A percentile compares a stretch with the other conserved stretches of the same genome.
phyloP scores from a whole-genome alignment of 1,140 invertebrate genomes.

The Bombus affinis region DNA sequence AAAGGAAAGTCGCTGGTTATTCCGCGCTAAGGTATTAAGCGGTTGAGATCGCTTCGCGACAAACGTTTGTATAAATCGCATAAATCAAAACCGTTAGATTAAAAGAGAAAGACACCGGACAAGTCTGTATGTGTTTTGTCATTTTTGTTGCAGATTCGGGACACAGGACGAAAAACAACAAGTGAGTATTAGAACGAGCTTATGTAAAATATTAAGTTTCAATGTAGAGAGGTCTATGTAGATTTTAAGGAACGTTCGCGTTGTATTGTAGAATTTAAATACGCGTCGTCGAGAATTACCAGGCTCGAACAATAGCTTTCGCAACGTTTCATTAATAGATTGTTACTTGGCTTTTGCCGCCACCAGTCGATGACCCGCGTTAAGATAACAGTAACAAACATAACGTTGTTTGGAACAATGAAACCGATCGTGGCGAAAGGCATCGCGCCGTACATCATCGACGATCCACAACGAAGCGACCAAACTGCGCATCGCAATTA shows the following conservation, averaged over 20 bases:
- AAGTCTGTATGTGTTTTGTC: too few species aligned
- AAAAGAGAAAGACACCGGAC: too few species aligned
- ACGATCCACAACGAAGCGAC: background rate
- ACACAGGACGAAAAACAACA: conserved; percentile 64
- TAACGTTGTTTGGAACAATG: background rate
- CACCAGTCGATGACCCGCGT: background rate
- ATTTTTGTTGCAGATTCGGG: conserved; percentile 43
- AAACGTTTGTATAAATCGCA: too few species aligned
- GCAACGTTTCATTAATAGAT: background rate
- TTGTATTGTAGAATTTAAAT: too few species aligned
- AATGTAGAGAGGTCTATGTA: too few species aligned
- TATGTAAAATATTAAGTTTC: too few species aligned
- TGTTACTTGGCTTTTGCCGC: background rate
- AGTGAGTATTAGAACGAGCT: conserved; percentile 65
- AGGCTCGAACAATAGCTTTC: background rate
- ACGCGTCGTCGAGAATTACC: background rate
- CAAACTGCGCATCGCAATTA: background rate
- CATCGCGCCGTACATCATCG: background rate
- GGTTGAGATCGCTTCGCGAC: too few species aligned
- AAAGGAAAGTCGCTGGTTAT: too few species aligned
- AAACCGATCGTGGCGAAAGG: conserved; percentile 10
- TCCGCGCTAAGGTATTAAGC: too few species aligned
- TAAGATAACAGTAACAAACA: background rate
- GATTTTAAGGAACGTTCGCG: too few species aligned
- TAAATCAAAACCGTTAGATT: too few species aligned